These are phyloP conservation scores for Porites lobata DNA, from an alignment of 92 coral and sea anemone species.

Conservation along the genomic window DNA sequence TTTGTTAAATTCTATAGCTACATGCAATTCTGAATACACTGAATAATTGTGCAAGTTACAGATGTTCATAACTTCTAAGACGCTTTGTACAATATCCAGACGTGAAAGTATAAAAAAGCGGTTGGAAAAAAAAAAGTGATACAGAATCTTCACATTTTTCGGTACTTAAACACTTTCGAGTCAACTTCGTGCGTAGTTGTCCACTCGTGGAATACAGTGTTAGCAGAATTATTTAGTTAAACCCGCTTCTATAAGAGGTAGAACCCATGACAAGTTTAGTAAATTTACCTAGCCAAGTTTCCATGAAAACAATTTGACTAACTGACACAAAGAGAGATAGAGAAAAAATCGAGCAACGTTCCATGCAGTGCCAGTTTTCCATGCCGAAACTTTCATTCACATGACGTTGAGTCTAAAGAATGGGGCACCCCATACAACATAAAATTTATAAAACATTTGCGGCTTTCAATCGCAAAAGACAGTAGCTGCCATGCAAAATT, in stretches of 20 bases:
- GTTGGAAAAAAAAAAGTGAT: not conserved
- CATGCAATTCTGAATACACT: too few relatives aligned
- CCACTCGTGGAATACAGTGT: not conserved
- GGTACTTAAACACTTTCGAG: not conserved
- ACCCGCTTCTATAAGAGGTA: not conserved
- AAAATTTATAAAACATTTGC: not conserved
- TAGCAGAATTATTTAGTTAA: not conserved
- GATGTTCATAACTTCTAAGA: too few relatives aligned
- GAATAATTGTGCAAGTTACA: too few relatives aligned
- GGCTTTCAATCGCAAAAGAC: not conserved
- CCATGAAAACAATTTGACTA: not conserved
- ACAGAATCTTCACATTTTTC: not conserved
- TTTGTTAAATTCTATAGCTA: too few relatives aligned
- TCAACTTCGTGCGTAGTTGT: not conserved
- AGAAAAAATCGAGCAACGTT: not conserved
- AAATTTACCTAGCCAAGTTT: not conserved
- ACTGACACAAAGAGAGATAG: not conserved
- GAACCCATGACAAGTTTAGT: not conserved
- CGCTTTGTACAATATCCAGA: not conserved
- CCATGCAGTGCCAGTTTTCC: too few relatives aligned
- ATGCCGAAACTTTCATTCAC: too few relatives aligned
- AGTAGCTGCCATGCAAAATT: not conserved
- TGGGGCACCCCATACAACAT: not conserved
- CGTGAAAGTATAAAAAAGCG: not conserved
- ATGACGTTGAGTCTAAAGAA: not conserved